A percentile compares a stretch with the other conserved stretches of the same genome.
Evolutionary conservation across 2,888 invertebrate genomes (phyloP).

Genomic region (Mythimna vitellina): DNA sequence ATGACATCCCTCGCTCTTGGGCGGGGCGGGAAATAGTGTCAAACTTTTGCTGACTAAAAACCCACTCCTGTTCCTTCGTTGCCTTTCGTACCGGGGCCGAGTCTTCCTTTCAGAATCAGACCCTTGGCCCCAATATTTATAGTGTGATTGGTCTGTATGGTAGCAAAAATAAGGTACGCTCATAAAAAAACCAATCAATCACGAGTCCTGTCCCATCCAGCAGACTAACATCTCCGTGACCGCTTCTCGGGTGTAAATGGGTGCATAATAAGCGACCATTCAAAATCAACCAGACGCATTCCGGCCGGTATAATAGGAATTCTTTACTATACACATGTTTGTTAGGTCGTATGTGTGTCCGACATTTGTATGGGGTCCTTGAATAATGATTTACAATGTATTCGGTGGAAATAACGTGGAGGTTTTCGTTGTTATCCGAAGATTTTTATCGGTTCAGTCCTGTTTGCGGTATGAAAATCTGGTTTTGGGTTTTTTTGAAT

Average conservation of each 20-base stretch:
- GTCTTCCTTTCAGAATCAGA: no score
- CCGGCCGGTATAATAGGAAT: conserved; percentile 87
- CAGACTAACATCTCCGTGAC: conserved; percentile 37
- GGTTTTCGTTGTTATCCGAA: conserved; percentile 64
- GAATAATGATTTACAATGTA: conserved; percentile 89
- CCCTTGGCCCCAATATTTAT: no score
- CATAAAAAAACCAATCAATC: conserved; percentile 18
- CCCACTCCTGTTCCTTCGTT: no score
- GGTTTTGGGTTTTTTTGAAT: conserved; percentile 26
- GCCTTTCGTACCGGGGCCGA: no score
- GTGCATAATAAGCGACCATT: conserved; percentile 90
- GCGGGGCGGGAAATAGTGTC: no score
- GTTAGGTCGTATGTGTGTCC: conserved; percentile 77
- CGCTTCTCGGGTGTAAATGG: conserved; percentile 87
- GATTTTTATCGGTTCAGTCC: conserved; percentile 63
- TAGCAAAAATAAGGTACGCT: background rate
- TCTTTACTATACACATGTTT: conserved; percentile 86
- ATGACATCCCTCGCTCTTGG: no score
- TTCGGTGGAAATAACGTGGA: conserved; percentile 69
- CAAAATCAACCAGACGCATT: conserved; percentile 88
- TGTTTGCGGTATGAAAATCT: conserved; percentile 59
- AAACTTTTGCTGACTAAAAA: no score
- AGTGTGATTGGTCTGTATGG: no score
- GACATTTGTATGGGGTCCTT: conserved; percentile 86
- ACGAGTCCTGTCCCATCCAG: conserved; percentile 42